phyloP scores from a whole-genome alignment of 2,888 invertebrate genomes.

The Mimas tiliae region DNA sequence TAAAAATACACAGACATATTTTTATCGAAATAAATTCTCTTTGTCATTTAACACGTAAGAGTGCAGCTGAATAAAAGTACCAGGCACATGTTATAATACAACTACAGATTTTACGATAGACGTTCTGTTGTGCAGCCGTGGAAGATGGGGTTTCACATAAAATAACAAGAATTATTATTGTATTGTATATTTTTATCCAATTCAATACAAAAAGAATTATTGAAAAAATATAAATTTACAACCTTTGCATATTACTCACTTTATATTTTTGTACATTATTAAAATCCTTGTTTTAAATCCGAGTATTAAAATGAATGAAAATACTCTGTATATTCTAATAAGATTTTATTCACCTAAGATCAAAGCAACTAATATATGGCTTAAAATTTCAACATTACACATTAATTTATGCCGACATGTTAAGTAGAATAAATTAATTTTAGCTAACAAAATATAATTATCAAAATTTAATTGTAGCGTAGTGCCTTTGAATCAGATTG shows the following conservation, averaged over 20 bases:
- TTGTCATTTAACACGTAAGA: background rate
- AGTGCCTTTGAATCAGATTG: no score
- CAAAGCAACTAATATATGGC: background rate
- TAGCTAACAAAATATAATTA: no score
- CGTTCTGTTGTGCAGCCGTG: background rate
- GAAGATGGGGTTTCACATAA: background rate
- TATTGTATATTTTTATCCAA: no score
- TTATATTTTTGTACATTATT: no score
- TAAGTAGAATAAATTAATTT: background rate
- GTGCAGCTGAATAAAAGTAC: background rate
- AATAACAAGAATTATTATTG: background rate
- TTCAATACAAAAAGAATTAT: background rate
- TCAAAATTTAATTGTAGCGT: no score
- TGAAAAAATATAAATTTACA: background rate
- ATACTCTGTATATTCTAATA: no score
- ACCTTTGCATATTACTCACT: no score
- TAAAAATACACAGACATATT: conserved; percentile 3
- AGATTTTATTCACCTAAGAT: no score
- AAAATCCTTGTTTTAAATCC: no score
- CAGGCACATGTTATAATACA: background rate
- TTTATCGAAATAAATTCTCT: background rate
- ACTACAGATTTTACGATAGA: background rate
- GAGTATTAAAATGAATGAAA: no score
- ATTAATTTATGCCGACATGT: background rate
- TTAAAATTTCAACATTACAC: background rate